phyloP scores from a whole-genome alignment of 2,113 vertebrate genomes.

The Mungos mungo region DNA sequence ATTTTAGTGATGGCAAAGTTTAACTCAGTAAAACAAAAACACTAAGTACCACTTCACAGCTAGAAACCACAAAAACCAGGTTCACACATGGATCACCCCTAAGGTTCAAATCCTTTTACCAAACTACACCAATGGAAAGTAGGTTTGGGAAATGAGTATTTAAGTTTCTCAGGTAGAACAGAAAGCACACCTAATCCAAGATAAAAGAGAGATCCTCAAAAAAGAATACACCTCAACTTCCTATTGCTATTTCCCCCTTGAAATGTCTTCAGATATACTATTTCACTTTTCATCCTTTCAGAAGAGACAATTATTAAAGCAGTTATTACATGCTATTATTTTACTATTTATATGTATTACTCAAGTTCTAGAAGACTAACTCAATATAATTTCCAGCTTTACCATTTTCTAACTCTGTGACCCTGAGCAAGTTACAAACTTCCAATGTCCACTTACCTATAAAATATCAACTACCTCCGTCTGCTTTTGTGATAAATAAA shows the following conservation, averaged over 20 bases:
- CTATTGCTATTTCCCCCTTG: background rate
- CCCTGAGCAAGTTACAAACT: background rate
- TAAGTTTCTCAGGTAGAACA: background rate
- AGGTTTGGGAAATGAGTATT: background rate
- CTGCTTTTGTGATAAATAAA: background rate
- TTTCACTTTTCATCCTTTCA: background rate
- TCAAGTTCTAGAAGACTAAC: background rate
- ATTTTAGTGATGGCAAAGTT: background rate
- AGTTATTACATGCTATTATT: background rate
- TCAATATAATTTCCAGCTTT: background rate
- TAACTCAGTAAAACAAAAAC: background rate
- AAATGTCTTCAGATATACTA: background rate
- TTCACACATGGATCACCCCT: background rate
- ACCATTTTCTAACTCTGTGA: background rate
- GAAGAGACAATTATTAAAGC: background rate
- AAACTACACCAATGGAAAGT: background rate
- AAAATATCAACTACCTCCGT: background rate
- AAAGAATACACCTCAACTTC: background rate
- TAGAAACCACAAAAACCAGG: conserved; percentile 1
- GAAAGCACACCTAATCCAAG: background rate
- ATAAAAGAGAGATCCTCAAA: background rate
- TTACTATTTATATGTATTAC: background rate
- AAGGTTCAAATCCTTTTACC: background rate
- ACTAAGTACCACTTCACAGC: background rate
- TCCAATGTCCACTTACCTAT: background rate